These are phyloP conservation scores for Cotesia vestalis DNA, from an alignment of 1,140 invertebrate genomes.

Conservation along the genomic window DNA sequence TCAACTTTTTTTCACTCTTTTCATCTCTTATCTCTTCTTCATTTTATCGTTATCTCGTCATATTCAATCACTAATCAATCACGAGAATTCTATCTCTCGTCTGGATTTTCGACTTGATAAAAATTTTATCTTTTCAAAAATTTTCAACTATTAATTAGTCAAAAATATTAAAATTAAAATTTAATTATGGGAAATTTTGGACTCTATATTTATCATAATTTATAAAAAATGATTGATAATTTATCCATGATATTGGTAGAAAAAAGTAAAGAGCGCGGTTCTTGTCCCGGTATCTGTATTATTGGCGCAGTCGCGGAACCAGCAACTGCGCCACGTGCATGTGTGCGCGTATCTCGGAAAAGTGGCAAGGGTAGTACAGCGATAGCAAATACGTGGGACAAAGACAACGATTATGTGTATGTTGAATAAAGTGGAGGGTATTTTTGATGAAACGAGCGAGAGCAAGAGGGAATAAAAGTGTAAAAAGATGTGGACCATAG, in stretches of 20 bases:
- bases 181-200: too few species aligned
- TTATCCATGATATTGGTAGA: constrained; percentile 3
- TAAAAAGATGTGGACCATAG: constrained; percentile 23
- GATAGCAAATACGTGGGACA: not conserved
- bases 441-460: not conserved
- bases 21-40: not conserved
- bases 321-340: constrained; percentile 60
- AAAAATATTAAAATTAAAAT: too few species aligned
- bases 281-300: constrained; percentile 14
- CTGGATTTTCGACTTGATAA: too few species aligned
- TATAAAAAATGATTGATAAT: not conserved
- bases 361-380: constrained; percentile 6
- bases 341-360: constrained; percentile 34
- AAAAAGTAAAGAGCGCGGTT: constrained; percentile 21
- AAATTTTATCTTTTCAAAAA: too few species aligned
- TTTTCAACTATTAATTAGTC: too few species aligned
- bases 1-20: not conserved
- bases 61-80: too few species aligned
- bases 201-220: too few species aligned
- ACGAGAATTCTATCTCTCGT: too few species aligned
- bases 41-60: not conserved
- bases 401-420: constrained; percentile 29
- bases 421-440: constrained; percentile 26
- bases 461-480: constrained; percentile 22
- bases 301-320: constrained; percentile 60